A percentile compares a stretch with the other conserved stretches of the same genome.
phyloP scores from a whole-genome alignment of 2,888 invertebrate species.

The Scaptomyza cyrtandrae region DNA sequence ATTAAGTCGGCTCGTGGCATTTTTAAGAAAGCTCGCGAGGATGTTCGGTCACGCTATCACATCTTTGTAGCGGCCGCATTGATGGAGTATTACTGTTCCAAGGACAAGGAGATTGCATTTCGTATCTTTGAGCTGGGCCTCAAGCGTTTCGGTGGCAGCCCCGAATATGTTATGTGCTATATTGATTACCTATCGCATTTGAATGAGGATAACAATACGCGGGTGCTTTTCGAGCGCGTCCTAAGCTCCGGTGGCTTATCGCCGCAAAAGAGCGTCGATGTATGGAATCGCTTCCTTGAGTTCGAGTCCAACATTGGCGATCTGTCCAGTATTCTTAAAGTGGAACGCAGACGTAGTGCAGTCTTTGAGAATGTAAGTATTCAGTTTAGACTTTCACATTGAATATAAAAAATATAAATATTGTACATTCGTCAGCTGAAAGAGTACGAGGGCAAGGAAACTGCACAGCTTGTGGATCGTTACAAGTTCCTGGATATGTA shows the following conservation, averaged over 20 bases:
- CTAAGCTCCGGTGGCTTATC: conserved; percentile 96
- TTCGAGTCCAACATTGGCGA: conserved; percentile 99
- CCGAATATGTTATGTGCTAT: conserved; percentile 97
- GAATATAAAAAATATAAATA: background rate
- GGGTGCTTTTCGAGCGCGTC: conserved; percentile 99
- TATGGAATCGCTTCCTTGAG: conserved; percentile 99
- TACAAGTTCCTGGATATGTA: conserved; percentile 98
- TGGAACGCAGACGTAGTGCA: conserved; percentile 96
- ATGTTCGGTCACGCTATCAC: conserved; percentile 92
- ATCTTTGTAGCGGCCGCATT: conserved; percentile 98
- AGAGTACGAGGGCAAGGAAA: conserved; percentile 98
- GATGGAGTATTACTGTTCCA: conserved; percentile 99
- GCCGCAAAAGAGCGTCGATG: conserved; percentile 97
- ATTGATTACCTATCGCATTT: conserved; percentile 98
- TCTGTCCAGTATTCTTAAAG: conserved; percentile 97
- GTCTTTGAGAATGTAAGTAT: conserved; percentile 92
- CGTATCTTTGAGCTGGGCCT: conserved; percentile 98
- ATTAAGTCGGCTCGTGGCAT: conserved; percentile 97
- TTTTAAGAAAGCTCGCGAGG: conserved; percentile 97
- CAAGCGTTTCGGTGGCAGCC: conserved; percentile 97
- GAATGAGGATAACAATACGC: conserved; percentile 99
- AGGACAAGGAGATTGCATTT: conserved; percentile 98
- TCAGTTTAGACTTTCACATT: background rate
- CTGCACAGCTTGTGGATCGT: conserved; percentile 97
- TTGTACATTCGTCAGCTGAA: conserved; percentile 88